Evolutionary conservation across 2,113 vertebrate genomes (phyloP).

Genomic region (Coturnix japonica): DNA sequence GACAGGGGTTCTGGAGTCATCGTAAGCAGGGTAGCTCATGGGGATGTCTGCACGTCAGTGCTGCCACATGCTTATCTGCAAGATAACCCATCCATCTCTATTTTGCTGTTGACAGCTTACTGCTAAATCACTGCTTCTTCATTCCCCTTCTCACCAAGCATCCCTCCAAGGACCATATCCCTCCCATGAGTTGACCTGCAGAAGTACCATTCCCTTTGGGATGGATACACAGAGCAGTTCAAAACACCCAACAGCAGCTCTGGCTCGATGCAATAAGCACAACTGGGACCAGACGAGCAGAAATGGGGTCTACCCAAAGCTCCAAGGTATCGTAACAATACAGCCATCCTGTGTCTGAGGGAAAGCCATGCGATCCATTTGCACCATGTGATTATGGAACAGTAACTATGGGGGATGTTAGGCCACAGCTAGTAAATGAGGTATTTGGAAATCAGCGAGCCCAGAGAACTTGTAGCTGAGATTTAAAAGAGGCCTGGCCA

Average conservation of each 20-base stretch:
- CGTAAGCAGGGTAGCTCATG: neutral
- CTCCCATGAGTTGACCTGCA: neutral
- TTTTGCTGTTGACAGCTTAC: neutral
- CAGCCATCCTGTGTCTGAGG: neutral
- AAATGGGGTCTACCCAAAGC: neutral
- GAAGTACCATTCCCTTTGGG: neutral
- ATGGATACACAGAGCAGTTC: neutral
- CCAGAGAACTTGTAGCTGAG: neutral
- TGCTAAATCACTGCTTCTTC: neutral
- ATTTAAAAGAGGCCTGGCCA: constrained; percentile 50
- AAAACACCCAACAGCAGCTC: rapidly evolving
- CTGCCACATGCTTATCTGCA: neutral
- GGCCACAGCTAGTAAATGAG: constrained; percentile 57
- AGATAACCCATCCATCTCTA: neutral
- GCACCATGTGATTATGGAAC: neutral
- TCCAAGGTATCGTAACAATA: neutral
- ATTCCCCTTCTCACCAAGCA: neutral
- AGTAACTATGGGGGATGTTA: constrained; percentile 34
- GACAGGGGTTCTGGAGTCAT: neutral
- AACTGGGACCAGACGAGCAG: neutral
- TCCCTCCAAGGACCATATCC: neutral
- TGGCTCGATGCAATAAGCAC: neutral
- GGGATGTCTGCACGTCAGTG: neutral
- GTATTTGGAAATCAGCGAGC: constrained; percentile 53
- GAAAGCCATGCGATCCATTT: constrained; percentile 3